Evolutionary conservation across 1,140 invertebrate genomes (phyloP), one percentile per base, ranked within the genome.

Genomic region (Philaenus spumarius): DNA sequence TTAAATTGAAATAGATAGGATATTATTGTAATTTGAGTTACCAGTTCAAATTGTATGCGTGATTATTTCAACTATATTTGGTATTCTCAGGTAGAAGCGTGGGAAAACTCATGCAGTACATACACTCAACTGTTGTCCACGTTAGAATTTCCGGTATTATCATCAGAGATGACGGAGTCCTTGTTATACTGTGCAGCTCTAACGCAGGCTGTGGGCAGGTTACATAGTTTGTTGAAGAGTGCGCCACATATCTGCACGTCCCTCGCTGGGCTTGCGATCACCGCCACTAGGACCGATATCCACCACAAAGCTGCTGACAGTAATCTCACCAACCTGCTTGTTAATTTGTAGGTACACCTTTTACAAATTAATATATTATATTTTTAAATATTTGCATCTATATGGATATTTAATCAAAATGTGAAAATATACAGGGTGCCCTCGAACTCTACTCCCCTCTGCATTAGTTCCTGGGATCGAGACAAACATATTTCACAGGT

Each of bases 141-240:
- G 52, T 65, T 75, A 37, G 73, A 67, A 58, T 69, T 76, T 26
- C 67, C 63, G 14, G 71, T 67, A 63, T 19, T 35, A 22, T 15
- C 30, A 15, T 19, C 50, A n/a, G 50, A 53, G 35, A 19, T 53
- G 30, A 71, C 69, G 58, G 67, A 72, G 9, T 66, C 73, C n/a
- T 65, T 80, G 0, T 80, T 80, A 58, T 83, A 86, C 66, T 71
- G 84, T 7, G 79, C 80, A 1, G 82, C 82, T 0, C 70, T 77
- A 2, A 75, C 84, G n/a, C 82, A 84, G 68, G 77, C 78, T 20
- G 63, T 84, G 12, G 83, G 82, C 0, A 71, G 82, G 51, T 67
- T 85, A 37, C 80, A 78, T 45, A 73, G 79, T 35, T 76, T 80
- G 60, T 83, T 64, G 56, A 34, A 56, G 19, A 55, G 39, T 15